Percentiles rank a stretch among this genome's conserved stretches.
phyloP scores from a whole-genome alignment of 2,888 invertebrate genomes.

The Meteorus colon region DNA sequence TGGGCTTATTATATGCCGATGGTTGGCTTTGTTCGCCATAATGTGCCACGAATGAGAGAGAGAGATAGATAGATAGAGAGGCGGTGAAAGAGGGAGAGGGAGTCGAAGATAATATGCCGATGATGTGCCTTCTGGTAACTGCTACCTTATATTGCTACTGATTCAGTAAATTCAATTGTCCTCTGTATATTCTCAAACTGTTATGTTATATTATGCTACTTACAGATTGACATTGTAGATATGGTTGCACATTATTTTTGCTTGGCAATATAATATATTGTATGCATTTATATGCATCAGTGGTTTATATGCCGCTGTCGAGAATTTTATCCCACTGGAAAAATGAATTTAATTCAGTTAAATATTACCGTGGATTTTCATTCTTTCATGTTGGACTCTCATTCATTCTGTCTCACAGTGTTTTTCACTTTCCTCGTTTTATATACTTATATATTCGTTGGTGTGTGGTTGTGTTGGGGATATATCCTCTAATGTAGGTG shows the following conservation, averaged over 20 bases:
- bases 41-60: slow-evolving; percentile 4
- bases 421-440: slow-evolving; percentile 31
- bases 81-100: neutral
- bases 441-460: slow-evolving; percentile 26
- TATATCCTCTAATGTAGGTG: slow-evolving; percentile 17
- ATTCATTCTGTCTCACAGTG: slow-evolving; percentile 8
- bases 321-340: slow-evolving; percentile 36
- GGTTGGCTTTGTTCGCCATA: slow-evolving; percentile 28
- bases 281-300: slow-evolving; percentile 13
- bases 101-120: slow-evolving; percentile 22
- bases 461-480: neutral
- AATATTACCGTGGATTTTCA: slow-evolving; percentile 2
- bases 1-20: slow-evolving; percentile 37
- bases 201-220: neutral
- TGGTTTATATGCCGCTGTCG: slow-evolving; percentile 30
- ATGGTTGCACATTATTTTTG: neutral
- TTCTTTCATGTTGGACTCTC: neutral
- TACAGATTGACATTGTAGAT: neutral
- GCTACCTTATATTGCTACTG: slow-evolving; percentile 34
- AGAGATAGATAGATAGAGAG: neutral
- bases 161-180: neutral
- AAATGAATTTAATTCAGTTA: slow-evolving; percentile 50
- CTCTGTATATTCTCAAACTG: neutral
- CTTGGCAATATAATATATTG: slow-evolving; percentile 7
- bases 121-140: slow-evolving; percentile 32